Evolutionary conservation across 2,797 vertebrate species (phyloP), one percentile per base, ranked within the genome.

Genomic region (Tokudaia tokunoshimensis): DNA sequence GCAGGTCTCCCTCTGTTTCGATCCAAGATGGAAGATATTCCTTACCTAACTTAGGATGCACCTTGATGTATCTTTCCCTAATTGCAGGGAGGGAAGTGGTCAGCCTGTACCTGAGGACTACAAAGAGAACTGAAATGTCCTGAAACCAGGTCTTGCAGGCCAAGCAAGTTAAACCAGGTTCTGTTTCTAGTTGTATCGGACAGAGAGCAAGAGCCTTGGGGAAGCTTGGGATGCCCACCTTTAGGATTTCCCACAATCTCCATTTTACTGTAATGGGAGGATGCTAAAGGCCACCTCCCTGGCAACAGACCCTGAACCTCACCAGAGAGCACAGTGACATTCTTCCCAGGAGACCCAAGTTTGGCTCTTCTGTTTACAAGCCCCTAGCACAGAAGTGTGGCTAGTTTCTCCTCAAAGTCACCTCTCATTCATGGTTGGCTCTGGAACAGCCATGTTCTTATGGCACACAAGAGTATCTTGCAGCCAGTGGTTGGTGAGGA

Each of bases 241-340:
- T 92, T 37, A 89, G 83, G 61, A 41, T 85, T 91, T 82, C 19
- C 61, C 80, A 94, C 31, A 91, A 57, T 91, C 85, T 95, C 72
- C 79, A 93, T 92, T 37, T 89, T 75, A 41, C 41, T 79, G 22
- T 72, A 81, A 86, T 82, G 76, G 94, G 91, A 95, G 61, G 44
- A 70, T 89, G 15, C 63, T 75, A 31, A 83, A 96, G 90, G 19
- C 57, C 61, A 44, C 34, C 37, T 86, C 12, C 86, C 47, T 96
- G 50, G 41, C 95, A 88, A 81, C 12, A 85, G 82, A 61, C 67
- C 17, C 61, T 91, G 81, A 81, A 31, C 57, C 55, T 91, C 93
- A 70, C 44, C 11, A 26, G n/a, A 91, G 82, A 94, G 15, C 44
- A 6, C 2, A 7, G 13, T 65, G 63, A 70, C 61, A 65, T 6